Evolutionary conservation across 2,888 invertebrate species (phyloP).

Genomic region (Scotopteryx bipunctaria): DNA sequence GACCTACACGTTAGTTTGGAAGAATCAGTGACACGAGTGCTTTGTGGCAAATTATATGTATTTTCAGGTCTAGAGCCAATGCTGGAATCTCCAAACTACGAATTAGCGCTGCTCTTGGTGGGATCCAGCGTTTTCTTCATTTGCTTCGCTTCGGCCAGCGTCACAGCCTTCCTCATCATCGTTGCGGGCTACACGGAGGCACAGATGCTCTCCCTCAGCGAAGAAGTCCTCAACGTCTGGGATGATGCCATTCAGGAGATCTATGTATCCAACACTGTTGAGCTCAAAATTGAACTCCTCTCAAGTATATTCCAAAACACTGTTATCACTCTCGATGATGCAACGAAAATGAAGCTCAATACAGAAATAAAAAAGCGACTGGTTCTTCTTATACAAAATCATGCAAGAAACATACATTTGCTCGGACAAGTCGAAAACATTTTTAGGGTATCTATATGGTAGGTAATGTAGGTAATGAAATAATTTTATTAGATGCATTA

Average conservation of each 20-base stretch:
- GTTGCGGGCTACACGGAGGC: slow-evolving; percentile 57
- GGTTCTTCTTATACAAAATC: slow-evolving; percentile 45
- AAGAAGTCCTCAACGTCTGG: slow-evolving; percentile 54
- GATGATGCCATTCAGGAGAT: slow-evolving; percentile 42
- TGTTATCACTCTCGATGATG: background rate
- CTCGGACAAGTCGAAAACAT: slow-evolving; percentile 46
- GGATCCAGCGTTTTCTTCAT: slow-evolving; percentile 39
- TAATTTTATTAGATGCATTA: too few relatives aligned
- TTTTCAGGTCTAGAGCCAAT: slow-evolving; percentile 58
- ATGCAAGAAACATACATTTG: slow-evolving; percentile 46
- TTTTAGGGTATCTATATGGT: slow-evolving; percentile 49
- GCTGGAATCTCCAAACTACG: slow-evolving; percentile 57
- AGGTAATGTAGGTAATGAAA: too few relatives aligned
- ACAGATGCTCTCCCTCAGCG: slow-evolving; percentile 54
- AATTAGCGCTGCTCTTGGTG: slow-evolving; percentile 45
- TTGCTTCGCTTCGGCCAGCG: slow-evolving; percentile 48
- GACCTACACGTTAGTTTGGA: too few relatives aligned
- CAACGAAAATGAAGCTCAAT: slow-evolving; percentile 30
- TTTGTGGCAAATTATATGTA: background rate
- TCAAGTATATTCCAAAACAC: background rate
- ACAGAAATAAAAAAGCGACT: slow-evolving; percentile 39
- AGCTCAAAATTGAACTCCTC: background rate
- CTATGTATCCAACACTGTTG: slow-evolving; percentile 8
- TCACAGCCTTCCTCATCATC: slow-evolving; percentile 52
- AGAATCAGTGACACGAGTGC: background rate